Conservation (phyloP, 2,113 vertebrate species). For the Tachysurus vachellii region DNA sequence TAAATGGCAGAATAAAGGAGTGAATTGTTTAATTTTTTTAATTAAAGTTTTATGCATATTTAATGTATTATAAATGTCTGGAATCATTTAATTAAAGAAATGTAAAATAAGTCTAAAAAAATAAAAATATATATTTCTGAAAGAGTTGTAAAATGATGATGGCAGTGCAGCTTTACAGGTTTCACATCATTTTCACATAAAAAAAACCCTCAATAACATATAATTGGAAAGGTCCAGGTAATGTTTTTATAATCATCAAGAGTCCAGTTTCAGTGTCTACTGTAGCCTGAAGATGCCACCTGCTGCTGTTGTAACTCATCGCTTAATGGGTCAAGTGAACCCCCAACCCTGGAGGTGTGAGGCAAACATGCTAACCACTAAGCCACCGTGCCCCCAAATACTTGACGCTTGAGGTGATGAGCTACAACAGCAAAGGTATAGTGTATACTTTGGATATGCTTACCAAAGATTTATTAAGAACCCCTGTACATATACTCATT, state of each 20-base stretch:
- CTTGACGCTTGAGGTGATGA: no score
- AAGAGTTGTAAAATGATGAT: background rate
- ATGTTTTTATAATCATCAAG: background rate
- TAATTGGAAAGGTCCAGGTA: background rate
- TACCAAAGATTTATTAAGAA: background rate
- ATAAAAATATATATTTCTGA: background rate
- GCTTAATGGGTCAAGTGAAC: no score
- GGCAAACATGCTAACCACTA: no score
- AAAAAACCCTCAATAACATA: background rate
- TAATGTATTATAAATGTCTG: background rate
- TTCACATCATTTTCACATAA: no score
- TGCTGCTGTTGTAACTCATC: no score
- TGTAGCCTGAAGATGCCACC: no score
- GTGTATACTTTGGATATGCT: no score
- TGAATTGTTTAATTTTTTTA: no score
- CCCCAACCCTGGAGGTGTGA: no score
- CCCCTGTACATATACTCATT: background rate
- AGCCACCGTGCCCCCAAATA: no score
- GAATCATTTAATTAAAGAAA: background rate
- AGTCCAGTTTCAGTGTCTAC: background rate
- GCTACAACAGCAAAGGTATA: no score
- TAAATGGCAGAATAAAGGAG: background rate
- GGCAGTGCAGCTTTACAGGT: background rate
- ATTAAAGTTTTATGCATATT: background rate
- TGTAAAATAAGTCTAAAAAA: background rate